Evolutionary conservation across 92 coral and sea anemone genomes (phyloP), one percentile per base, ranked within the genome.

Genomic region (Palythoa grandiflora): DNA sequence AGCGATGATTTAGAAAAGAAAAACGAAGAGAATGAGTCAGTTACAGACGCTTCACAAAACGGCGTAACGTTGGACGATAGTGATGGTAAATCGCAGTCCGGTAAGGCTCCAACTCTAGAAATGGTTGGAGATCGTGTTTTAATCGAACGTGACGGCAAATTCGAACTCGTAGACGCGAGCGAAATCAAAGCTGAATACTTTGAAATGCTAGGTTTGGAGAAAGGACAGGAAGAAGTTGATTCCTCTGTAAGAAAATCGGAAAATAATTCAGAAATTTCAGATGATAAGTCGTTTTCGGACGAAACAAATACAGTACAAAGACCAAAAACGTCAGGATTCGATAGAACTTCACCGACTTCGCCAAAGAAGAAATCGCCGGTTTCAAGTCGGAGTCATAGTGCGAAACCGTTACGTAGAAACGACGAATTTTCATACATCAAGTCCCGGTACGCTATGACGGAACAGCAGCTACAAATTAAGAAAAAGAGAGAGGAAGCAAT

Each of bases 101-200:
- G 35, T 21, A 93, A 93, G 68, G 88, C 93, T 15, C 94, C 94
- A 3, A 86, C 91, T 5, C 74, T 95, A 78, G 98, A 95, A 77
- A 90, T 95, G 94, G 89, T 95, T 21, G 98, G 98, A 7, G 98
- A 97, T 59, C 92, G 99, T 0, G 99, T 97, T 28, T 89, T 97
- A 0, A 93, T 97, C 51, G 99, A 97, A 92, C 92, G 94, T 55
- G 99, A 97, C 78, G 99, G 99, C 8, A 95, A 95, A 61, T 97
- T 97, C 83, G 99, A 97, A 89, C 94, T 97, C 7, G 99, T 97
- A 7, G 99, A 97, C 90, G 98, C 94, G 19, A 94, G 93, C 68
- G 99, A 97, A 88, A 95, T 97, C 38, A 97, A 95, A 80, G 99
- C 99, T 0, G 99, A 97, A 71, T 97, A 97, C 83, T 97, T 92